Evolutionary conservation across 2,113 vertebrate genomes (phyloP).

Genomic region (Chloroceryle aenea): DNA sequence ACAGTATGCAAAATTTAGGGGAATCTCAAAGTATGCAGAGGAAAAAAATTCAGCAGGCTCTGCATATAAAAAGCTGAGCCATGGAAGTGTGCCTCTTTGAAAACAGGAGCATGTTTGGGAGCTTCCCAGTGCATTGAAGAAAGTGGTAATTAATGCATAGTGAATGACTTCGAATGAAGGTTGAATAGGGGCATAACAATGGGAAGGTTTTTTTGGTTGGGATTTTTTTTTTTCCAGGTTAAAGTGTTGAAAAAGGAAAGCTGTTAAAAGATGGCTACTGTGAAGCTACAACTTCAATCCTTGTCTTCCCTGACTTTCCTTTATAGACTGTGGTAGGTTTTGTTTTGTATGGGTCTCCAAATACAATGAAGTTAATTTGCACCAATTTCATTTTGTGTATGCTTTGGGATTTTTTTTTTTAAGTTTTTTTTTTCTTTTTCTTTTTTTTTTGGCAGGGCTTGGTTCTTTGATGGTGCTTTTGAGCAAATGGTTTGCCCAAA

Average conservation of each 20-base stretch:
- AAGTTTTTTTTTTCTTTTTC: background rate
- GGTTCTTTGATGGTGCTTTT: constrained; percentile 83
- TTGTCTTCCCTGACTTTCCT: constrained; percentile 72
- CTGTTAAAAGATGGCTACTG: constrained; percentile 81
- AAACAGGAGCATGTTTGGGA: constrained; percentile 79
- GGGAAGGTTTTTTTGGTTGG: constrained; percentile 25
- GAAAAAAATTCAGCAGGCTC: constrained; percentile 74
- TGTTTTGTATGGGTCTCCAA: constrained; percentile 79
- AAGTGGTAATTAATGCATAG: constrained; percentile 87
- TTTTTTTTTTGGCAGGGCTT: constrained; percentile 68
- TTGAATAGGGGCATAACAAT: constrained; percentile 82
- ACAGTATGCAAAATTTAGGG: constrained; percentile 82
- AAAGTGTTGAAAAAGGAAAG: constrained; percentile 80
- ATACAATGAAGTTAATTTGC: constrained; percentile 81
- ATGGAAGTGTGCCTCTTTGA: constrained; percentile 83
- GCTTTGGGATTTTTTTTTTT: constrained; percentile 62
- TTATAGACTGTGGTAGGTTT: constrained; percentile 73
- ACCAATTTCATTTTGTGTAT: constrained; percentile 80
- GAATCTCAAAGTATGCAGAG: constrained; percentile 75
- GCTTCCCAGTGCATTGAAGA: constrained; percentile 76
- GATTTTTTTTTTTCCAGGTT: constrained; percentile 69
- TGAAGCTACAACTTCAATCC: constrained; percentile 77
- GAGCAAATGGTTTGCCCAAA: constrained; percentile 84
- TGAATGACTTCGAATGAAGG: constrained; percentile 84
- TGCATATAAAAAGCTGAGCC: constrained; percentile 85